Percentiles rank a stretch among this genome's conserved stretches.
Evolutionary conservation across 37 sponge, comb jelly and placozoan genomes (phyloP).

Genomic region (Oscarella lobularis): DNA sequence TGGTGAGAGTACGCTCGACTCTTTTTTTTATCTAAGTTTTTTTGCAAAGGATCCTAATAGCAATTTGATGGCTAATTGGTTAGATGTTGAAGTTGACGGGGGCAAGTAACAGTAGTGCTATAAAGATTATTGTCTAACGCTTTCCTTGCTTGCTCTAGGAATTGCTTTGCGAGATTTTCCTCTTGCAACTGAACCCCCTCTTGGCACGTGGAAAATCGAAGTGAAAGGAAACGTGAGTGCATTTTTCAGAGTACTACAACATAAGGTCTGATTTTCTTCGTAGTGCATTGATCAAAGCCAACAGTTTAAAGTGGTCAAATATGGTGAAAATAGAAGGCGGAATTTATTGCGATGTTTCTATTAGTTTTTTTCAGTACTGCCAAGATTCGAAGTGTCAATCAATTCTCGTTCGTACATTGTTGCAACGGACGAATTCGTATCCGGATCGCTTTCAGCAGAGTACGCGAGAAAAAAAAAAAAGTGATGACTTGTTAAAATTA

Average conservation of each 20-base stretch:
- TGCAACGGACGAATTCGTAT: neutral
- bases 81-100: neutral
- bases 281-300: neutral
- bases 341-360: neutral
- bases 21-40: no score
- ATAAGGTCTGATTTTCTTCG: neutral
- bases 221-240: neutral
- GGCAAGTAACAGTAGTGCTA: neutral
- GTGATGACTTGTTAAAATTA: neutral
- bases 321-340: neutral
- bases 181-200: constrained; percentile 5
- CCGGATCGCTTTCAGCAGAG: neutral
- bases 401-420: neutral
- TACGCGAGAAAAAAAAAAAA: no score
- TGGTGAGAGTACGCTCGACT: neutral
- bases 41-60: neutral
- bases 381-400: neutral
- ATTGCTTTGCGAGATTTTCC: constrained; percentile 3
- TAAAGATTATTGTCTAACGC: no score
- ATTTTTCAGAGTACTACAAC: neutral
- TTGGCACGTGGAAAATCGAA: constrained; percentile 1
- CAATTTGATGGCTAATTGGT: neutral
- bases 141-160: neutral
- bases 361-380: neutral
- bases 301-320: neutral